Base-by-base conservation (phyloP, 2,113 vertebrate species). In the Murina feae region DNA sequence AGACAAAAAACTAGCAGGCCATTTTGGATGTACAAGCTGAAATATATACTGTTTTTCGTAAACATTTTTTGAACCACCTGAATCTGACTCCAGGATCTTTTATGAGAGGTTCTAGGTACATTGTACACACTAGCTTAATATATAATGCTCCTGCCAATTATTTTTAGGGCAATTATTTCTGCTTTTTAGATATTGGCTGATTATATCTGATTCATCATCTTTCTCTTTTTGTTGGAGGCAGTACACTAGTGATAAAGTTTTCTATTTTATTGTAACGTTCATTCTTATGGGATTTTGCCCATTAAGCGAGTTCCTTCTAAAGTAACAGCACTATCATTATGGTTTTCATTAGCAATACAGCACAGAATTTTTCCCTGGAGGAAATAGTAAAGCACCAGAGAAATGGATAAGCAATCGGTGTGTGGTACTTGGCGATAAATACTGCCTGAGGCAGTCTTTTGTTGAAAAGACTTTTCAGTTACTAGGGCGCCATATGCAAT, bases 281-380 rank as follows among this genome's bases (percentile, higher is more conserved):
- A 82, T 74, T 81, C 78, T 93, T 12, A 44, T 42, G 42, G 28
- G 83, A 86, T 86, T 93, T 87, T 91, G 23, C n/a, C 63, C 28
- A 93, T 82, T 49, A 79, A 55, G n/a, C 23, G 42, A 89, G 60
- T 78, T 92, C 58, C 39, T 74, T 87, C 44, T 90, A 84, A 89
- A 82, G 39, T 87, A 96, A 85, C 10, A 23, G 17, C 32, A 37
- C 21, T 37, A 13, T 55, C 23, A 60, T 93, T 66, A 58, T 80
- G 58, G 9, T 28, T 47, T 72, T 86, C 66, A 39, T 80, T 93
- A 86, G 47, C 35, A 82, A 86, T 42, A 89, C 12, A 90, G 53
- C 32, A 81, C 13, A 87, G 66, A 86, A 80, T 74, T 90, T 95
- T 81, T 71, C 58, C 76, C 76, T 78, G 71, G 83, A 93, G 76